These are phyloP conservation scores for Palythoa grandiflora DNA, from an alignment of 92 coral and sea anemone species.

Conservation along the genomic window DNA sequence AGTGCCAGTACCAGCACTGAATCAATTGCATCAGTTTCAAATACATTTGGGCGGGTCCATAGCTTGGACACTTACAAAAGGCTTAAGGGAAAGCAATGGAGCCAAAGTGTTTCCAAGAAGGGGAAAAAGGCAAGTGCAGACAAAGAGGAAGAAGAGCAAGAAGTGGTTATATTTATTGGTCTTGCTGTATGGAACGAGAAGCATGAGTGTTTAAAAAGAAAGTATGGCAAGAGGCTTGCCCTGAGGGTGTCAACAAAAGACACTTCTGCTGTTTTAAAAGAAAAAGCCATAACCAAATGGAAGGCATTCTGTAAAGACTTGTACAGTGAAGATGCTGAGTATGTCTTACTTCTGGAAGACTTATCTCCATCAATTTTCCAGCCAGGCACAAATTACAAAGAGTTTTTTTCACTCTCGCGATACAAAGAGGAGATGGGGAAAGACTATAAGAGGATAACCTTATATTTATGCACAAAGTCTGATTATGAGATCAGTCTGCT, in stretches of 20 bases:
- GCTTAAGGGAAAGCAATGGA: constrained; percentile 26
- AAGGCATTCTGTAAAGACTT: constrained; percentile 24
- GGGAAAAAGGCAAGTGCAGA: constrained; percentile 30
- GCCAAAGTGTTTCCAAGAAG: constrained; percentile 28
- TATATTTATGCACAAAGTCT: constrained; percentile 14
- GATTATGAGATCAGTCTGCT: not conserved
- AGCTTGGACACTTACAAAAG: constrained; percentile 26
- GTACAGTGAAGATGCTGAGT: constrained; percentile 14
- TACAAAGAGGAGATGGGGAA: constrained; percentile 25
- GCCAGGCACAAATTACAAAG: constrained; percentile 31
- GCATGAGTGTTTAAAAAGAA: constrained; percentile 24
- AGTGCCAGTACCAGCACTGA: constrained; percentile 11
- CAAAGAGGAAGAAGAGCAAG: constrained; percentile 23
- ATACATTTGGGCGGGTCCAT: constrained; percentile 15
- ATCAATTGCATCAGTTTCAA: constrained; percentile 7
- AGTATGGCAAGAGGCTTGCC: constrained; percentile 42
- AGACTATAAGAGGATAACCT: constrained; percentile 25
- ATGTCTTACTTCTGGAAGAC: constrained; percentile 32
- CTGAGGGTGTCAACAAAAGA: constrained; percentile 27
- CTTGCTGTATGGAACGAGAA: constrained; percentile 36
- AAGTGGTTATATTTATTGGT: constrained; percentile 45
- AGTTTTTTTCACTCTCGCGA: constrained; percentile 30
- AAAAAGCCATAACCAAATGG: constrained; percentile 23
- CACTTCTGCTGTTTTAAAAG: constrained; percentile 24
- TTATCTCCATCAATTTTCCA: constrained; percentile 19